These are phyloP conservation scores for Bombylius discolor DNA, from an alignment of 2,888 invertebrate genomes.

Conservation along the genomic window DNA sequence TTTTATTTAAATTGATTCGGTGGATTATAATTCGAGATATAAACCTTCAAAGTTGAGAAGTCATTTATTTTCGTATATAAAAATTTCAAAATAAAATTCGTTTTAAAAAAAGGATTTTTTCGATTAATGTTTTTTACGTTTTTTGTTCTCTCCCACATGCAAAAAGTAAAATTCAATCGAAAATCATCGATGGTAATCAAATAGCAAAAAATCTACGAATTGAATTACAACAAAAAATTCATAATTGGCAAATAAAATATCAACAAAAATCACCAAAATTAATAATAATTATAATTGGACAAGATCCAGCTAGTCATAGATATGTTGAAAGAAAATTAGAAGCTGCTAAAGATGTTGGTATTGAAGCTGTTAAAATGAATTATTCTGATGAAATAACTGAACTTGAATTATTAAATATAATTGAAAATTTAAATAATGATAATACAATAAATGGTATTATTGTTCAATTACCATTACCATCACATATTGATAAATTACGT, in stretches of 20 bases:
- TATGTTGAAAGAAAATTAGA: slow-evolving; percentile 67
- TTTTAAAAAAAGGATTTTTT: too few species aligned
- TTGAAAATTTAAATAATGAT: slow-evolving; percentile 55
- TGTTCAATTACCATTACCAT: slow-evolving; percentile 72
- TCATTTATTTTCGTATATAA: too few species aligned
- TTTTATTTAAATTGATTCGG: too few species aligned
- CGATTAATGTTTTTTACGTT: too few species aligned
- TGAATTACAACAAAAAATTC: slow-evolving; percentile 50
- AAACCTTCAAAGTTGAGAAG: too few species aligned
- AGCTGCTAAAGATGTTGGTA: slow-evolving; percentile 46
- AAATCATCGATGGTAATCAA: slow-evolving; percentile 59
- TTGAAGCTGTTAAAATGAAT: slow-evolving; percentile 53
- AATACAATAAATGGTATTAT: slow-evolving; percentile 65
- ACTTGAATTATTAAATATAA: slow-evolving; percentile 50
- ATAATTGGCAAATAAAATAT: slow-evolving; percentile 42
- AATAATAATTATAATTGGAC: slow-evolving; percentile 70
- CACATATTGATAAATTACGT: slow-evolving; percentile 57
- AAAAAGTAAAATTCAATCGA: slow-evolving; percentile 31
- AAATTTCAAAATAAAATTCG: too few species aligned
- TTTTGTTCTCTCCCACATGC: too few species aligned
- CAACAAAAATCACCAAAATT: slow-evolving; percentile 58
- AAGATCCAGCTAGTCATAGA: slow-evolving; percentile 69
- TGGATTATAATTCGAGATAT: too few species aligned
- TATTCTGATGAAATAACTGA: slow-evolving; percentile 48
- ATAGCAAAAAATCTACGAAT: slow-evolving; percentile 55